Conservation (phyloP, 2,113 vertebrate genomes). For the Nothobranchius furzeri region DNA sequence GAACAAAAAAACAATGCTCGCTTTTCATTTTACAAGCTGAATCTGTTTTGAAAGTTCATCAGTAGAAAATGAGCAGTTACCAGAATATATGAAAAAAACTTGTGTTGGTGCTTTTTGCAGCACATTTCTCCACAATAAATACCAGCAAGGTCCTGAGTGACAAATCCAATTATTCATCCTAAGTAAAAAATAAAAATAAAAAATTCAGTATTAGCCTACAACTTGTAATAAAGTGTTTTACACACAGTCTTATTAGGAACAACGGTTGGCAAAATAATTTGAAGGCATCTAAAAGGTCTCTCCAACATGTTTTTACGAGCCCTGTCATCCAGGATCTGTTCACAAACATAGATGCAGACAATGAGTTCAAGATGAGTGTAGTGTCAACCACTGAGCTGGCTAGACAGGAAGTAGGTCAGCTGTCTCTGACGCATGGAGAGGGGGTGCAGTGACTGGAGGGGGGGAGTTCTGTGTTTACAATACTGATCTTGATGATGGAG, state of each 20-base stretch:
- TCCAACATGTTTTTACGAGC: not conserved
- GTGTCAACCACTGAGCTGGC: conserved; percentile 56
- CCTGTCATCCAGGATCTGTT: not conserved
- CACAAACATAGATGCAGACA: not conserved
- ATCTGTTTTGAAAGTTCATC: too few relatives aligned
- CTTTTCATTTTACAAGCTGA: conserved; percentile 1
- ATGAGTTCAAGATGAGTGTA: conserved; percentile 36
- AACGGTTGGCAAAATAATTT: not conserved
- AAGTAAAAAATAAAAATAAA: too few relatives aligned
- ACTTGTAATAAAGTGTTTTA: not conserved
- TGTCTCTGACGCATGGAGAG: conserved; percentile 48
- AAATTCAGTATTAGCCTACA: not conserved
- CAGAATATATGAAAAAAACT: not conserved
- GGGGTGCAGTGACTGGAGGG: not conserved
- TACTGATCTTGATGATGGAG: conserved; percentile 26
- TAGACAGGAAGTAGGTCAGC: conserved; percentile 79
- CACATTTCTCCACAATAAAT: not conserved
- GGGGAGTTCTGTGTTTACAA: conserved; percentile 23
- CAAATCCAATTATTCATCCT: too few relatives aligned
- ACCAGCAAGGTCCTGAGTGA: not conserved
- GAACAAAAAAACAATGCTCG: conserved; percentile 1
- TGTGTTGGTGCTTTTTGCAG: not conserved
- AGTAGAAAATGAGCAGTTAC: too few relatives aligned
- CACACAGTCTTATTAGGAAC: not conserved
- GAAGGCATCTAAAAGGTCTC: not conserved